Evolutionary conservation across 2,888 invertebrate genomes (phyloP).

Genomic region (Cheilosia scutellata): DNA sequence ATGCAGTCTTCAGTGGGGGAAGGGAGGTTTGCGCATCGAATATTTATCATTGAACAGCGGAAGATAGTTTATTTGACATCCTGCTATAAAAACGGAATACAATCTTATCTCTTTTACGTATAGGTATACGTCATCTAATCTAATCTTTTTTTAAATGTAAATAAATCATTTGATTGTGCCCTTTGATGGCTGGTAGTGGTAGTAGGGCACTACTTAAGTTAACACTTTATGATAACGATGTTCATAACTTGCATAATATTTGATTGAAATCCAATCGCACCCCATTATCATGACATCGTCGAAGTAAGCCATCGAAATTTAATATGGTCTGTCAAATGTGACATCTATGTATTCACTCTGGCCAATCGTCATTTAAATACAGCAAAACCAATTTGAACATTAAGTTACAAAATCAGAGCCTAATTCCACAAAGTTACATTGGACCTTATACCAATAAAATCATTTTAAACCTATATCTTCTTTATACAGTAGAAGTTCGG

Average conservation of each 20-base stretch:
- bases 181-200: not conserved
- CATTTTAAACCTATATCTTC: too few relatives aligned
- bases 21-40: not conserved
- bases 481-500: too few relatives aligned
- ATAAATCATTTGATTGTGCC: not conserved
- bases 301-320: not conserved
- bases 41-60: not conserved
- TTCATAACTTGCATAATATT: not conserved
- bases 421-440: too few relatives aligned
- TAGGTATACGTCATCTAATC: not conserved
- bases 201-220: not conserved
- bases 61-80: not conserved
- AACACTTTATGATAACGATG: not conserved
- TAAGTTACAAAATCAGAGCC: too few relatives aligned
- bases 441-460: too few relatives aligned
- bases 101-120: slow-evolving; percentile 18
- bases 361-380: too few relatives aligned
- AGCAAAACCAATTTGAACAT: too few relatives aligned
- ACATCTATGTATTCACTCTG: too few relatives aligned
- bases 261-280: too few relatives aligned
- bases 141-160: not conserved
- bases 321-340: too few relatives aligned
- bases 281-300: not conserved
- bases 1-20: slow-evolving; percentile 8
- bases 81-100: not conserved